Evolutionary conservation across 2,797 vertebrate genomes (phyloP).

Genomic region (Aplochiton taeniatus): DNA sequence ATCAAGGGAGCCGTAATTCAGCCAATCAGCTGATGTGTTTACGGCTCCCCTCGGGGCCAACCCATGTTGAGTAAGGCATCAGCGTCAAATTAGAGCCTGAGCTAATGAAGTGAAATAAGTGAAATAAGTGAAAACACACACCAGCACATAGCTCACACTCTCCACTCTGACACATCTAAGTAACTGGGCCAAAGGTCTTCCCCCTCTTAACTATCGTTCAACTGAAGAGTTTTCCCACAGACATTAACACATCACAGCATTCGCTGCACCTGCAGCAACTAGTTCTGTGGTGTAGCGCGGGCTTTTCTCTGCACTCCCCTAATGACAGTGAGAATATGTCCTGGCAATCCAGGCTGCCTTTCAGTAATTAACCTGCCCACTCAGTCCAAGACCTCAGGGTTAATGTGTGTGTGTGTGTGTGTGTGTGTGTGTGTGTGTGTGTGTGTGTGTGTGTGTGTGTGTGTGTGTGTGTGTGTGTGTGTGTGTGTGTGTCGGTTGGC

Average conservation of each 20-base stretch:
- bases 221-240: no score
- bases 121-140: slow-evolving; percentile 33
- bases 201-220: not conserved
- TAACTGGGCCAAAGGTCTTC: not conserved
- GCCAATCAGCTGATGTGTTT: slow-evolving; percentile 52
- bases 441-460: slow-evolving; percentile 5
- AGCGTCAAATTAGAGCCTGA: slow-evolving; percentile 51
- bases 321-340: slow-evolving; percentile 61
- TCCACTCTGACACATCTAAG: not conserved
- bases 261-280: no score
- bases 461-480: slow-evolving; percentile 1
- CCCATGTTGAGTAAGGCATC: slow-evolving; percentile 43
- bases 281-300: no score
- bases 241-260: no score
- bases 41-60: slow-evolving; percentile 25
- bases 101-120: slow-evolving; percentile 27
- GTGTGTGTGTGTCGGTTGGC: slow-evolving; percentile 22
- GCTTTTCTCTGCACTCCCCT: slow-evolving; percentile 27
- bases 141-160: slow-evolving; percentile 23
- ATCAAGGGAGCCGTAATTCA: slow-evolving; percentile 49
- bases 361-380: slow-evolving; percentile 73
- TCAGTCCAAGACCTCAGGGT: slow-evolving; percentile 59
- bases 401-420: slow-evolving; percentile 34
- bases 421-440: slow-evolving; percentile 27
- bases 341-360: slow-evolving; percentile 52